A percentile compares a stretch with the other conserved stretches of the same genome.
Conservation (phyloP, 2,113 vertebrate genomes). For the Podiceps cristatus region DNA sequence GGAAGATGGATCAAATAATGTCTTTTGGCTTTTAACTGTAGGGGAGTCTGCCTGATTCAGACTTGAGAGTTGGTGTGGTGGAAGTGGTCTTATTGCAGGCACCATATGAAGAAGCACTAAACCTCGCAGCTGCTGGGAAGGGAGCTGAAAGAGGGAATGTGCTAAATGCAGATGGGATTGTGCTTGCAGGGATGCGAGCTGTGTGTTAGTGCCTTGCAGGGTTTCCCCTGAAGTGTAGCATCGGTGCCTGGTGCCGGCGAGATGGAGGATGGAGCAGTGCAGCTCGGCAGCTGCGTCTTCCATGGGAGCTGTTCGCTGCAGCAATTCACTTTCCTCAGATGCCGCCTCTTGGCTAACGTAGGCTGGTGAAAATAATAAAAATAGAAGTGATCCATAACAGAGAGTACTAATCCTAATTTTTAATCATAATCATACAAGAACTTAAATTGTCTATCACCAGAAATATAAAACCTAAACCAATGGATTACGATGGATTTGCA, state of each 20-base stretch:
- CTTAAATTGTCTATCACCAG: neutral
- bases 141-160: neutral
- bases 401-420: neutral
- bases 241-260: neutral
- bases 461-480: neutral
- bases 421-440: neutral
- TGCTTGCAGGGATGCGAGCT: neutral
- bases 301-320: neutral
- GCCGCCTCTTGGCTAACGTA: neutral
- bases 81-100: neutral
- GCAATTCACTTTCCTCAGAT: neutral
- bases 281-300: neutral
- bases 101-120: neutral
- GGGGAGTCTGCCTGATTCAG: neutral
- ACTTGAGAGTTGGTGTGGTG: neutral
- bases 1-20: neutral
- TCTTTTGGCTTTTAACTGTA: neutral
- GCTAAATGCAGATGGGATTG: neutral
- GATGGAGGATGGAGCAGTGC: neutral
- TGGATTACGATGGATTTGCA: neutral
- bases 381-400: neutral
- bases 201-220: rapidly evolving
- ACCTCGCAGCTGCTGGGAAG: neutral
- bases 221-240: neutral
- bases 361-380: neutral